Percentiles rank a stretch among this genome's conserved stretches.
Conservation (phyloP, 2,113 vertebrate species). For the Pomatorhinus ruficollis region DNA sequence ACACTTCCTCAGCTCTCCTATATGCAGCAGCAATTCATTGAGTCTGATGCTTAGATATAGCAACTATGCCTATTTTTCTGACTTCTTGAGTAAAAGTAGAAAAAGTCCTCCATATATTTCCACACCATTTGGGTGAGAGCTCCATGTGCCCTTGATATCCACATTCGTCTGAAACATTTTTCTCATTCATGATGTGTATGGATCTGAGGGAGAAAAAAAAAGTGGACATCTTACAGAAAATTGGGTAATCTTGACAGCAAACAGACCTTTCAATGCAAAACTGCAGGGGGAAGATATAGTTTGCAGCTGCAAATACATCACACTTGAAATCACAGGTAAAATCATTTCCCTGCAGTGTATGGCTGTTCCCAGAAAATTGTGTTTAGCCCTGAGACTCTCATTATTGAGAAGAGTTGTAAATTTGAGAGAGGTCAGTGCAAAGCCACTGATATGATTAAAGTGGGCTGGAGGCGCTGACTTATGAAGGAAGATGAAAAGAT, state of each 20-base stretch:
- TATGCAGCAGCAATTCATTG: not conserved
- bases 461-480: conserved; percentile 44
- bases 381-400: conserved; percentile 38
- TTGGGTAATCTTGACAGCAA: not conserved
- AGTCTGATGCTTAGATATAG: not conserved
- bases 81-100: not conserved
- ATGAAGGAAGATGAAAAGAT: conserved; percentile 39
- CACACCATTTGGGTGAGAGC: not conserved
- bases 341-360: not conserved
- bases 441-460: conserved; percentile 54
- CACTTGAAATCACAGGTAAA: conserved; percentile 26
- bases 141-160: not conserved
- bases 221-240: not conserved
- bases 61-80: not conserved
- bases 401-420: conserved; percentile 53
- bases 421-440: conserved; percentile 36
- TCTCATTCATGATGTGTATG: not conserved
- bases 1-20: not conserved
- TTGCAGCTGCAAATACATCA: conserved; percentile 25
- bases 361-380: conserved; percentile 36
- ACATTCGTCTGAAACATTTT: not conserved
- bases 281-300: not conserved
- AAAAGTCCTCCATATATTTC: not conserved
- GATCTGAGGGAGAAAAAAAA: not conserved
- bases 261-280: not conserved